Evolutionary conservation across 2,888 invertebrate genomes (phyloP).

Genomic region (Cyrtodaria siliqua): DNA sequence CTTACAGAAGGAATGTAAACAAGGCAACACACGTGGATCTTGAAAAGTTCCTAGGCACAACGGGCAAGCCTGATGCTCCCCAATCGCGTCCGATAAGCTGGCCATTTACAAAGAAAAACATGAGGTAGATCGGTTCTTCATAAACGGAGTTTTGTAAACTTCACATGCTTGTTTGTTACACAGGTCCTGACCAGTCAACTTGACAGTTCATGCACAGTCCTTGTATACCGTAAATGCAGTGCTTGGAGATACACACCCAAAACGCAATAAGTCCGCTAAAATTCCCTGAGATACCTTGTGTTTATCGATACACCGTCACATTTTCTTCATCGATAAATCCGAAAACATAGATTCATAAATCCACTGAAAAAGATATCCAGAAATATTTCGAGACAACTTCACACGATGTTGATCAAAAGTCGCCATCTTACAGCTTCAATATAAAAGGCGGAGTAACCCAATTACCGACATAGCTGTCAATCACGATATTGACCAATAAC

Average conservation of each 20-base stretch:
- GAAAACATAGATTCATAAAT: conserved; percentile 6
- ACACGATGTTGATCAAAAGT: conserved; percentile 47
- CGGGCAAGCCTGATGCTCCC: conserved; percentile 81
- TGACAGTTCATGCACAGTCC: conserved; percentile 38
- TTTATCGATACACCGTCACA: conserved; percentile 37
- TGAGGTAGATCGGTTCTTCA: conserved; percentile 75
- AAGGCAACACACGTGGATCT: conserved; percentile 85
- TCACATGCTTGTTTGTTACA: conserved; percentile 49
- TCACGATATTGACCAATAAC: conserved; percentile 68
- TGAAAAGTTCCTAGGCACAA: conserved; percentile 82
- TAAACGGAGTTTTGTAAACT: conserved; percentile 20
- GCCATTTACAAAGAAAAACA: conserved; percentile 74
- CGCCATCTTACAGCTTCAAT: conserved; percentile 71
- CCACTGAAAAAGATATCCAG: conserved; percentile 9
- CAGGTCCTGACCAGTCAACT: conserved; percentile 21
- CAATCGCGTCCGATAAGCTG: conserved; percentile 75
- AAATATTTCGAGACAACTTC: conserved; percentile 23
- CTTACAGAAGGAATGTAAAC: conserved; percentile 85
- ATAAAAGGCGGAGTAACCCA: conserved; percentile 67
- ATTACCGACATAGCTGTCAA: conserved; percentile 63
- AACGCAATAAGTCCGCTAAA: neutral
- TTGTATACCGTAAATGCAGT: conserved; percentile 17
- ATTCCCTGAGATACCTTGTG: conserved; percentile 33
- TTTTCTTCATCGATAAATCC: conserved; percentile 36
- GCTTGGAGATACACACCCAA: conserved; percentile 38